Evolutionary conservation across 2,888 invertebrate species (phyloP).

Genomic region (Agrilus biguttatus): DNA sequence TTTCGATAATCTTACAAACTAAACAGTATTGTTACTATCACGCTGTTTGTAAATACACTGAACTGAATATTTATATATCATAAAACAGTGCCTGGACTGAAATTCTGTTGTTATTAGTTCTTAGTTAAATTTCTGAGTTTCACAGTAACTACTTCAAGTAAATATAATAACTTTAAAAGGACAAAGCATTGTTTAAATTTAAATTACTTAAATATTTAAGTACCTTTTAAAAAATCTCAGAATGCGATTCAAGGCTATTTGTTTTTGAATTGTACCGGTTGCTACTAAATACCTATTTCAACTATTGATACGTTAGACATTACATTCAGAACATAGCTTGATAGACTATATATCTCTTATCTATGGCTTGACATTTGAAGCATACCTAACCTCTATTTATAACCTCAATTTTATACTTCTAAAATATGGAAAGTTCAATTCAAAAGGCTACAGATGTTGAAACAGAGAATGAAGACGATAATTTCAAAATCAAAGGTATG

Average conservation of each 20-base stretch:
- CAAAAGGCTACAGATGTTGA: neutral
- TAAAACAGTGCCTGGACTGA: constrained; percentile 26
- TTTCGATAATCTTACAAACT: constrained; percentile 5
- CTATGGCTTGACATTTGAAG: too few relatives aligned
- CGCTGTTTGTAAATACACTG: constrained; percentile 24
- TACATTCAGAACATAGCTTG: too few relatives aligned
- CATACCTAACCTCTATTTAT: too few relatives aligned
- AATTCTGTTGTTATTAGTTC: constrained; percentile 13
- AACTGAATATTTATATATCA: constrained; percentile 23
- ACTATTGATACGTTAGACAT: too few relatives aligned
- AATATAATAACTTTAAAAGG: neutral
- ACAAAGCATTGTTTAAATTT: constrained; percentile 2
- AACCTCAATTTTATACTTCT: too few relatives aligned
- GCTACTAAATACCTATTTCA: too few relatives aligned
- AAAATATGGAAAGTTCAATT: too few relatives aligned
- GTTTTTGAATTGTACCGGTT: too few relatives aligned
- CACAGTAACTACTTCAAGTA: constrained; percentile 5
- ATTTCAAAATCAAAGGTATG: constrained; percentile 12
- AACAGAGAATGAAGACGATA: constrained; percentile 3
- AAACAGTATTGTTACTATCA: constrained; percentile 10
- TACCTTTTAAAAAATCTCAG: too few relatives aligned
- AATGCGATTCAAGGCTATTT: too few relatives aligned
- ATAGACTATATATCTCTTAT: too few relatives aligned
- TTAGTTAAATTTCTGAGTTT: constrained; percentile 10
- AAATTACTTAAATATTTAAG: neutral